Evolutionary conservation across 2,113 vertebrate genomes (phyloP).

Genomic region (Ammodytes marinus): DNA sequence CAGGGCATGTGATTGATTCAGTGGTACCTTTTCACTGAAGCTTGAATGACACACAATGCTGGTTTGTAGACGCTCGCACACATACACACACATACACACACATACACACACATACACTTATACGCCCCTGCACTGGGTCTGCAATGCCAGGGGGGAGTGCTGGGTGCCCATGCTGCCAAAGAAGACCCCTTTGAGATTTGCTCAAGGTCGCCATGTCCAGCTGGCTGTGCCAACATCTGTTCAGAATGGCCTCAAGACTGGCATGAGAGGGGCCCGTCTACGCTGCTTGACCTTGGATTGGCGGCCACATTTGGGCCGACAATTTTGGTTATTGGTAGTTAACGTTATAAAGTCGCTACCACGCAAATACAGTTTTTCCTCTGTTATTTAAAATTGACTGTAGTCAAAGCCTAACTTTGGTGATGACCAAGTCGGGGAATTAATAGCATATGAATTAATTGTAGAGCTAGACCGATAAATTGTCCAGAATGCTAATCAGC

Average conservation of each 20-base stretch:
- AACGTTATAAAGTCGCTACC: background rate
- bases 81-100: conserved; percentile 28
- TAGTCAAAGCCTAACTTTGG: background rate
- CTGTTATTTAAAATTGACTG: background rate
- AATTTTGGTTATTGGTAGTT: background rate
- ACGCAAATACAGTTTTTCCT: background rate
- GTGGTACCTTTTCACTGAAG: conserved; percentile 82
- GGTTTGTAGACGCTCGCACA: conserved; percentile 41
- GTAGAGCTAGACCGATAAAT: background rate
- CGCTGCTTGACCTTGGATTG: conserved; percentile 75
- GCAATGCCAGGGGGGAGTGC: conserved; percentile 67
- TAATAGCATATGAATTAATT: background rate
- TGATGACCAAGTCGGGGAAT: background rate
- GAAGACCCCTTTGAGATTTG: conserved; percentile 77
- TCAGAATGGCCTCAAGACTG: conserved; percentile 81
- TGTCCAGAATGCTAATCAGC: background rate
- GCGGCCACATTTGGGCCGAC: conserved; percentile 29
- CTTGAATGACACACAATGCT: conserved; percentile 84
- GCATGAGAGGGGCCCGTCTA: conserved; percentile 70
- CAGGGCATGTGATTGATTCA: conserved; percentile 84
- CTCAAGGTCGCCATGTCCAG: conserved; percentile 83
- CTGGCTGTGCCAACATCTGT: conserved; percentile 83
- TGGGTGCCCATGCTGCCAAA: conserved; percentile 78
- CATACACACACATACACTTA: conserved; percentile 30
- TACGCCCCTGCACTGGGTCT: conserved; percentile 64